Conservation (phyloP, 2,888 invertebrate genomes). For the Drosophila subquinaria region DNA sequence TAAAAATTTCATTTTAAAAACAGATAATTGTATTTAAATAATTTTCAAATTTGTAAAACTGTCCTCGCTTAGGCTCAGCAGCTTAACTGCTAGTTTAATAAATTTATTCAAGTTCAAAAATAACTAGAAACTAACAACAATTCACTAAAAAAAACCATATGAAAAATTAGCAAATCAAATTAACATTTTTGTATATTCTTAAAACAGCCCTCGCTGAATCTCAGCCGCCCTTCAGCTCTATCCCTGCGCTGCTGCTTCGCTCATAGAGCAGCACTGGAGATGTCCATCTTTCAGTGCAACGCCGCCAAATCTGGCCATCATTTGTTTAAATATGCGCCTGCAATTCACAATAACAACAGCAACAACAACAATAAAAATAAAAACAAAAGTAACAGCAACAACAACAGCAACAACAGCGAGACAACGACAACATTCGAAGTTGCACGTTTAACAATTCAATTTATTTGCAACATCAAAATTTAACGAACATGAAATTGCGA, state of each 20-base stretch:
- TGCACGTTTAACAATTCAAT: conserved; percentile 85
- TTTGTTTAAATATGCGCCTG: conserved; percentile 85
- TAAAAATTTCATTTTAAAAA: no score
- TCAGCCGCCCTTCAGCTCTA: neutral
- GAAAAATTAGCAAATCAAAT: no score
- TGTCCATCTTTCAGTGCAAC: conserved; percentile 60
- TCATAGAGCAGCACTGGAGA: conserved; percentile 61
- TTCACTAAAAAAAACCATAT: no score
- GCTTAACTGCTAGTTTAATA: no score
- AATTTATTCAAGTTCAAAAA: no score
- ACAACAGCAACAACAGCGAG: conserved; percentile 39
- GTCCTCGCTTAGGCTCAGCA: no score
- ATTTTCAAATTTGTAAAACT: no score
- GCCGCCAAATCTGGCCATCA: conserved; percentile 83
- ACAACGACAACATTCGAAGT: conserved; percentile 76
- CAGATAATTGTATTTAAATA: no score
- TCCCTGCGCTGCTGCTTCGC: conserved; percentile 8
- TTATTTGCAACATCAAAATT: conserved; percentile 84
- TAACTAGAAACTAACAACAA: no score
- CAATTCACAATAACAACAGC: conserved; percentile 65
- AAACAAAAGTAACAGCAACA: conserved; percentile 48
- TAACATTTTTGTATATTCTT: neutral
- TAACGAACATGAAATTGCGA: conserved; percentile 86
- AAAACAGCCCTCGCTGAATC: conserved; percentile 18
- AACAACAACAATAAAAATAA: conserved; percentile 35